Evolutionary conservation across 2,797 vertebrate genomes (phyloP).

Genomic region (Graptemys geographica): DNA sequence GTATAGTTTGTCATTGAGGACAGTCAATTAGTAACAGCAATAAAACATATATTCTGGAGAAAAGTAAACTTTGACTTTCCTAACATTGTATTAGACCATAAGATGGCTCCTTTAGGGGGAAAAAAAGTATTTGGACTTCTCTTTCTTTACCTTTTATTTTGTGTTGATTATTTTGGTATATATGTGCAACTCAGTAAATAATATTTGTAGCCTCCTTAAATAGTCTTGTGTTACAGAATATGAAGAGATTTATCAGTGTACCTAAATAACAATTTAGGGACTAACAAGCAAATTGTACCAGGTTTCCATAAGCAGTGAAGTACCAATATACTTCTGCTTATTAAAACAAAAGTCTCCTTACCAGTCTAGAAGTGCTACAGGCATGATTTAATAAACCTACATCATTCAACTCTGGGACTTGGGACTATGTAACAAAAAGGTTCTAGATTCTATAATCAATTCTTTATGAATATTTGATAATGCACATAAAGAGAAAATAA

Average conservation of each 20-base stretch:
- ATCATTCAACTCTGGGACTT: not conserved
- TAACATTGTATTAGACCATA: not conserved
- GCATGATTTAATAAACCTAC: not conserved
- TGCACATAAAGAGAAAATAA: not conserved
- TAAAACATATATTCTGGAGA: not conserved
- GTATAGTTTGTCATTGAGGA: not conserved
- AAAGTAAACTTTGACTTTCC: slow-evolving; percentile 4
- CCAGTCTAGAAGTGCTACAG: not conserved
- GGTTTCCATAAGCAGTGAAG: not conserved
- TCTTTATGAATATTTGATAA: not conserved
- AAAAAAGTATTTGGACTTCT: not conserved
- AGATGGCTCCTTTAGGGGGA: not conserved
- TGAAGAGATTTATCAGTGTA: not conserved
- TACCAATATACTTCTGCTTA: not conserved
- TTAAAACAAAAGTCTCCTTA: not conserved
- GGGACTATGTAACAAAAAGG: not conserved
- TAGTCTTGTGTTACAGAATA: not conserved
- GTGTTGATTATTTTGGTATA: not conserved
- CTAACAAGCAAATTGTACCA: not conserved
- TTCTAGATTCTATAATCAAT: not conserved
- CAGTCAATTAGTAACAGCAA: slow-evolving; percentile 8
- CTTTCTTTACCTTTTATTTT: not conserved
- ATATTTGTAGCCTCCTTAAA: not conserved
- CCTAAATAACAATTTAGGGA: not conserved
- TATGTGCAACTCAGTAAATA: not conserved